Conservation (phyloP, 2,797 vertebrate species). For the Helicolenus hilgendorfi region DNA sequence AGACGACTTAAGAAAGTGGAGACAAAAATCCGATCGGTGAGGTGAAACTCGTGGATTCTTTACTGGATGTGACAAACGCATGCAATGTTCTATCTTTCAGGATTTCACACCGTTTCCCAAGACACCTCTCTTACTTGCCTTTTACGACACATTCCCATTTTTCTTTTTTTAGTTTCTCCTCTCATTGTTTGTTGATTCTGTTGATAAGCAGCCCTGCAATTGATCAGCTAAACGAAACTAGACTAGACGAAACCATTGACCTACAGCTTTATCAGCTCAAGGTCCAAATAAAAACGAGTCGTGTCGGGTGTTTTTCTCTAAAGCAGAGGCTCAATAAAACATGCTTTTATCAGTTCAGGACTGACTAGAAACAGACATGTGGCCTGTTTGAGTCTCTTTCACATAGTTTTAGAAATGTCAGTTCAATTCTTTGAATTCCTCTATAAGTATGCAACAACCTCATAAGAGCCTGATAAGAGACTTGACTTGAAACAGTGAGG, state of each 20-base stretch:
- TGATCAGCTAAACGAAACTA: neutral
- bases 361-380: slow-evolving; percentile 35
- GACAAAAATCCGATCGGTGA: slow-evolving; percentile 5
- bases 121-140: neutral
- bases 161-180: neutral
- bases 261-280: slow-evolving; percentile 25
- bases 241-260: slow-evolving; percentile 6
- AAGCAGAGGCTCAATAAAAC: slow-evolving; percentile 40
- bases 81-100: neutral
- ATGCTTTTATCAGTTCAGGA: slow-evolving; percentile 39
- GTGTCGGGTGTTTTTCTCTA: neutral
- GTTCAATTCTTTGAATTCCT: slow-evolving; percentile 62
- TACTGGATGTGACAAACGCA: neutral
- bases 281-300: slow-evolving; percentile 11
- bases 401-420: slow-evolving; percentile 41
- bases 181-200: neutral
- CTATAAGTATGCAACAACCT: slow-evolving; percentile 23
- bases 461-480: slow-evolving; percentile 59
- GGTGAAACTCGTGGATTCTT: neutral
- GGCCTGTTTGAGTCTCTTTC: slow-evolving; percentile 5
- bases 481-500: slow-evolving; percentile 49
- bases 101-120: neutral
- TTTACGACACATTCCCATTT: neutral
- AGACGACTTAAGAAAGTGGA: slow-evolving; percentile 5
- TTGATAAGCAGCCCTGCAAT: neutral